Percentiles rank a stretch among this genome's conserved stretches.
phyloP scores from a whole-genome alignment of 64 coral and sea anemone genomes.

The Montipora sp. region DNA sequence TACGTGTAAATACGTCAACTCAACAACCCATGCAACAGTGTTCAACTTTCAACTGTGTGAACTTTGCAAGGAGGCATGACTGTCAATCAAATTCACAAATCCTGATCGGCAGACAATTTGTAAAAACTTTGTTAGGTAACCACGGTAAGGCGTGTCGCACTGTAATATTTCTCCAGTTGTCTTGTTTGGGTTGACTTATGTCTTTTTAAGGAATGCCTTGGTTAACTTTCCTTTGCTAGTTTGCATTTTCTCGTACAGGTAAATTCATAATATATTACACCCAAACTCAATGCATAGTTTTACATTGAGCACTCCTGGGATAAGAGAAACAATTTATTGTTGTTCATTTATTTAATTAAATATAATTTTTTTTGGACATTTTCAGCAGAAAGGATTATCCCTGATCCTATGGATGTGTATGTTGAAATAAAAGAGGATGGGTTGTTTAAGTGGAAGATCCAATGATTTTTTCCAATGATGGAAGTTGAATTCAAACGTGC shows the following conservation, averaged over 20 bases:
- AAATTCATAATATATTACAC: not conserved
- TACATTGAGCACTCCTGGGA: not conserved
- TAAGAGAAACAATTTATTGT: not conserved
- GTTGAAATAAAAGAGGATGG: not conserved
- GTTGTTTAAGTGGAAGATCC: constrained; percentile 4
- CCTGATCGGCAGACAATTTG: too few relatives aligned
- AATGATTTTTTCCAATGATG: not conserved
- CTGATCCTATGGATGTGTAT: constrained; percentile 12
- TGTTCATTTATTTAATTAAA: not conserved
- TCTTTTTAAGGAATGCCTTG: not conserved
- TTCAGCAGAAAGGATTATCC: not conserved
- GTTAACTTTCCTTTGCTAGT: not conserved
- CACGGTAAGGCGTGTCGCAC: too few relatives aligned
- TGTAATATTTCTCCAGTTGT: not conserved
- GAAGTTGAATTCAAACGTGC: constrained; percentile 8
- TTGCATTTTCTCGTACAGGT: constrained; percentile 1
- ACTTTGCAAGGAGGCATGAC: too few relatives aligned
- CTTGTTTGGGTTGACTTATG: constrained; percentile 12
- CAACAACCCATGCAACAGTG: too few relatives aligned
- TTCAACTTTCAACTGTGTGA: too few relatives aligned
- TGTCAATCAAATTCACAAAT: too few relatives aligned
- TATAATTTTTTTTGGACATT: not conserved
- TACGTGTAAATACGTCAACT: too few relatives aligned
- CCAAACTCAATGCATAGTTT: not conserved
- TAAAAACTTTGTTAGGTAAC: too few relatives aligned